phyloP scores from a whole-genome alignment of 1,140 invertebrate species.

The Chlorops oryzae region DNA sequence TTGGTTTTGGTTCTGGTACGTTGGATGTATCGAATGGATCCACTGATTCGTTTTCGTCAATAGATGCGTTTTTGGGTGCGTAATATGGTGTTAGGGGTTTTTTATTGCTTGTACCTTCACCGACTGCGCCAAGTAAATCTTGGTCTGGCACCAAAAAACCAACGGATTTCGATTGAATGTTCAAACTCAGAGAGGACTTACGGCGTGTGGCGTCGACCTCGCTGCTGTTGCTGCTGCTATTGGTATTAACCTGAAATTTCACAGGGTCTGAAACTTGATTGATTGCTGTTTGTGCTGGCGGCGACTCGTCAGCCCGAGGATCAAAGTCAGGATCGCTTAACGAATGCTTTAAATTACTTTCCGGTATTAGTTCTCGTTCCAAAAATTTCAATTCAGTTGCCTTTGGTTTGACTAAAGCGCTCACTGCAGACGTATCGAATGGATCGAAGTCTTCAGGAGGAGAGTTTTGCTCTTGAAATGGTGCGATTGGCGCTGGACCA shows the following conservation, averaged over 20 bases:
- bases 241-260: not conserved
- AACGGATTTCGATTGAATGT: slow-evolving; percentile 58
- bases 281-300: not conserved
- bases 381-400: slow-evolving; percentile 71
- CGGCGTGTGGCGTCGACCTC: slow-evolving; percentile 33
- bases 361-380: slow-evolving; percentile 66
- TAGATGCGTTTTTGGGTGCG: slow-evolving; percentile 51
- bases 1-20: slow-evolving; percentile 61
- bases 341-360: slow-evolving; percentile 49
- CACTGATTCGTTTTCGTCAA: slow-evolving; percentile 54
- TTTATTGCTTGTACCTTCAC: slow-evolving; percentile 52
- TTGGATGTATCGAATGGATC: slow-evolving; percentile 83
- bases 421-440: slow-evolving; percentile 74
- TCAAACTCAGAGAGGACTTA: slow-evolving; percentile 43
- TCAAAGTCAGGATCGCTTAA: slow-evolving; percentile 68
- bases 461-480: slow-evolving; percentile 50
- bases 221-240: not conserved
- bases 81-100: slow-evolving; percentile 78
- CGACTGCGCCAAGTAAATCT: slow-evolving; percentile 39
- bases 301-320: slow-evolving; percentile 56
- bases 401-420: slow-evolving; percentile 63
- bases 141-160: slow-evolving; percentile 61
- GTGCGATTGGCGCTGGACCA: slow-evolving; percentile 62
- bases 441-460: slow-evolving; percentile 67
- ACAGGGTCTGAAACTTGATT: not conserved